Base-by-base conservation (phyloP, 2,888 invertebrate genomes). In the Leptopilina myrica region DNA sequence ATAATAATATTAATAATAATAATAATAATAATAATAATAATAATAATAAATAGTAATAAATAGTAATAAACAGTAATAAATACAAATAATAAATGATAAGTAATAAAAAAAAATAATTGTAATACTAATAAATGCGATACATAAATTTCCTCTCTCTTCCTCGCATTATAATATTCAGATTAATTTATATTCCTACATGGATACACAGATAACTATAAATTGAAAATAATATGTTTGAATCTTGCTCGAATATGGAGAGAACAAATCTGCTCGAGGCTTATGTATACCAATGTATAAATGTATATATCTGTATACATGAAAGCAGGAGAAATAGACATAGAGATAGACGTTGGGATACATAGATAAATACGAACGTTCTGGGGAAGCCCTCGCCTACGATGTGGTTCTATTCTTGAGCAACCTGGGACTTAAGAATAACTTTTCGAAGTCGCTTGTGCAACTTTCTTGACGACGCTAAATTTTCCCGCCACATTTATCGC, bases 401-500 rank as follows among this genome's bases (percentile, higher is more conserved):
- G 85, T 80, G 85, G 33, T 80, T 84, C 86, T 88, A 88, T 88
- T 88, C 85, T 88, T 80, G 83, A 84, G 76, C 84, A 83, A 85
- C 87, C 86, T 85, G 85, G 84, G 83, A 82, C 82, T 82, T 86
- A 84, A 82, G 81, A 88, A 88, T 88, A 88, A 86, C 85, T 78
- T 80, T 79, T 79, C 77, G 26, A 69, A 69, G 20, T 56, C 53
- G 53, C 11, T 69, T 69, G 43, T 53, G 69, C 69, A 53, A 56
- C 49, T 26, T 53, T 49, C 14, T 53, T 14, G 53, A 69, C 40
- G 40, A 69, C 40, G 64, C 69, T 26, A 14, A 62, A 5, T 49
- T 14, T 12, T 69, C 14, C 69, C 26, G 49, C 26, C 69, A 49
- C 49, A 12, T 14, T 20, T 53, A 69, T 69, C 26, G 69, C 33